These are phyloP conservation scores for Pantherophis guttatus DNA, from an alignment of 2,113 vertebrate genomes.

Conservation along the genomic window DNA sequence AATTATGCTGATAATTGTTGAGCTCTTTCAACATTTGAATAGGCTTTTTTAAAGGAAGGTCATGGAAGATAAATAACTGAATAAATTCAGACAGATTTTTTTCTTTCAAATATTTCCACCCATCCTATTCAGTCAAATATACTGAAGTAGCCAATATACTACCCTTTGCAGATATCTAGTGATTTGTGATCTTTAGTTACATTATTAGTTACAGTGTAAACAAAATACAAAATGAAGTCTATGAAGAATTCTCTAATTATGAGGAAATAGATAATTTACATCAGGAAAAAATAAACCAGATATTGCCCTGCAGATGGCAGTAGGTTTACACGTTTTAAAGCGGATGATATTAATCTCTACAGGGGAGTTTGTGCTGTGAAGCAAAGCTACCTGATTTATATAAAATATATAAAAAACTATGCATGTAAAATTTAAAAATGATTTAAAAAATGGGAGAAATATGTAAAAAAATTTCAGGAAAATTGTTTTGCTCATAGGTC, in stretches of 20 bases:
- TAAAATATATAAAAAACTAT: neutral
- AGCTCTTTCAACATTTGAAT: neutral
- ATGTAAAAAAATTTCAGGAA: neutral
- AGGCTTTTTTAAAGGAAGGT: neutral
- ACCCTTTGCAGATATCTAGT: neutral
- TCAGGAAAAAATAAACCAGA: neutral
- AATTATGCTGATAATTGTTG: neutral
- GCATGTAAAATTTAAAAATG: neutral
- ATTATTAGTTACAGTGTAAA: neutral
- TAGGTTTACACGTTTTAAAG: neutral
- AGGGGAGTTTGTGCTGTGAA: neutral
- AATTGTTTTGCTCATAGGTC: neutral
- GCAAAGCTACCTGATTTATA: neutral
- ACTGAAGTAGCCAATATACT: neutral
- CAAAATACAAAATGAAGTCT: neutral
- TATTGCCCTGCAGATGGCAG: constrained; percentile 58
- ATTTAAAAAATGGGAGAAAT: neutral
- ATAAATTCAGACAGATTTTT: neutral
- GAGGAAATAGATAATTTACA: neutral
- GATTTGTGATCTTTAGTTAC: neutral
- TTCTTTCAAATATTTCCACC: neutral
- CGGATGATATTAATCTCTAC: neutral
- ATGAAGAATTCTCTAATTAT: neutral
- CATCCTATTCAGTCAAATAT: neutral
- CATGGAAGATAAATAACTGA: neutral